Base-by-base conservation (phyloP, 2,113 vertebrate genomes). In the Oncorhynchus masou region DNA sequence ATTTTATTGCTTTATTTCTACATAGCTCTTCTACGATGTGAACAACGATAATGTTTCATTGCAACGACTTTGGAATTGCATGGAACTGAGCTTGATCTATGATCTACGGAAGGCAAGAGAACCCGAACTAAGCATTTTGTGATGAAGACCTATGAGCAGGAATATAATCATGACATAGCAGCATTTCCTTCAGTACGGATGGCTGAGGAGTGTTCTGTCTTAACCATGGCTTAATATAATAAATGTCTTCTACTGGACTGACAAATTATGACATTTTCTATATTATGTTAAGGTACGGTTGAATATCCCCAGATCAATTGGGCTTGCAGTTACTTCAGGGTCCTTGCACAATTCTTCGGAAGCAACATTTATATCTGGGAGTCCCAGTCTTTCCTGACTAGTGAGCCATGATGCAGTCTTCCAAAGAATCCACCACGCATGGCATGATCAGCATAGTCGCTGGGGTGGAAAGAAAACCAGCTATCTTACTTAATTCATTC, bases 31-130 rank as follows among this genome's bases (percentile, higher is more conserved):
- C 49, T 73, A 20, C 31, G 51, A 60, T 51, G 6, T 73, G 51
- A 60, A 31, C 39, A 60, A 71, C 49, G 70, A 60, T 59, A 59
- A 59, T 16, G n/a, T 70, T 70, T 22, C 34, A 20, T 20, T 70
- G 45, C 45, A 29, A 25, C 9, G n/a, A 24, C 29, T 49, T 70
- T 48, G 34, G 45, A 48, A 70, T 49, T 6, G 68, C 45, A 70
- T 31, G 29, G 31, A 68, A n/a, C 45, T 45, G n/a, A 24, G 45
- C 39, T 48, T 22, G 22, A 70, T 45, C 34, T 70, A 19, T n/a
- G n/a, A n/a, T n/a, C 29, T 34, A 49, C 65, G 1, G 8, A 29
- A 48, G 11, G n/a, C 20, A 25, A 19, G 68, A 5, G 2, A 45
- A 45, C 39, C 20, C 13, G 11, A 19, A 24, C 9, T 48, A 49